Evolutionary conservation across 2,797 vertebrate genomes (phyloP).

Genomic region (Gymnoscopelus braueri): DNA sequence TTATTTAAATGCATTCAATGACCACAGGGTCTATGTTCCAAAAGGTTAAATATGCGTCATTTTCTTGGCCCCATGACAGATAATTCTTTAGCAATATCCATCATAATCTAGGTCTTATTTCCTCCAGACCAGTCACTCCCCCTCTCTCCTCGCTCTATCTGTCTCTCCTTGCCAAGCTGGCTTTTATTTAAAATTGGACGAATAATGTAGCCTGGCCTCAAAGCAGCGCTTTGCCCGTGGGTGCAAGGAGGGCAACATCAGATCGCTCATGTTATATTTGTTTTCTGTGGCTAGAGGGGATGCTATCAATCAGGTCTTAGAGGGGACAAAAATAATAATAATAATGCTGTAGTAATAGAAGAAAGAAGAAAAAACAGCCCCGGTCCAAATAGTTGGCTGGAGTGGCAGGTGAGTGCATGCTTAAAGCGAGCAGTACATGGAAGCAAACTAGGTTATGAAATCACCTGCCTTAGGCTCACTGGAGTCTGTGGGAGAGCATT

Average conservation of each 20-base stretch:
- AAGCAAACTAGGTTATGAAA: conserved; percentile 25
- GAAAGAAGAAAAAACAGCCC: conserved; percentile 38
- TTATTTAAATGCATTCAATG: conserved; percentile 23
- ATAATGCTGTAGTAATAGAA: conserved; percentile 52
- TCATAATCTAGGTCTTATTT: conserved; percentile 35
- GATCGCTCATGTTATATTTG: conserved; percentile 70
- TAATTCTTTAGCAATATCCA: conserved; percentile 27
- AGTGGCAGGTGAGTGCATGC: conserved; percentile 62
- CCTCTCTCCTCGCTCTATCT: conserved; percentile 4
- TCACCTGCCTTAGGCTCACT: conserved; percentile 9
- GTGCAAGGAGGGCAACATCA: conserved; percentile 45
- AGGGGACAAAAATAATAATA: conserved; percentile 55
- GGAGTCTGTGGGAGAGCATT: conserved; percentile 6
- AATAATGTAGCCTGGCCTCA: conserved; percentile 60
- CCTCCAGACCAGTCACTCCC: conserved; percentile 24
- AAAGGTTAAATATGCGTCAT: conserved; percentile 46
- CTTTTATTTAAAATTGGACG: conserved; percentile 67
- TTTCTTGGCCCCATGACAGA: conserved; percentile 34
- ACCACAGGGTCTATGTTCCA: conserved; percentile 3
- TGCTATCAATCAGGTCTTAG: conserved; percentile 71
- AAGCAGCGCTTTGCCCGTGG: conserved; percentile 55
- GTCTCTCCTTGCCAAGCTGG: conserved; percentile 41
- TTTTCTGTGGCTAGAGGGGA: conserved; percentile 66
- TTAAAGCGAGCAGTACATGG: conserved; percentile 24
- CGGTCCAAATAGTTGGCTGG: conserved; percentile 47